Evolutionary conservation across 2,113 vertebrate species (phyloP), one percentile per base, ranked within the genome.

Genomic region (Micronycteris hirsuta): DNA sequence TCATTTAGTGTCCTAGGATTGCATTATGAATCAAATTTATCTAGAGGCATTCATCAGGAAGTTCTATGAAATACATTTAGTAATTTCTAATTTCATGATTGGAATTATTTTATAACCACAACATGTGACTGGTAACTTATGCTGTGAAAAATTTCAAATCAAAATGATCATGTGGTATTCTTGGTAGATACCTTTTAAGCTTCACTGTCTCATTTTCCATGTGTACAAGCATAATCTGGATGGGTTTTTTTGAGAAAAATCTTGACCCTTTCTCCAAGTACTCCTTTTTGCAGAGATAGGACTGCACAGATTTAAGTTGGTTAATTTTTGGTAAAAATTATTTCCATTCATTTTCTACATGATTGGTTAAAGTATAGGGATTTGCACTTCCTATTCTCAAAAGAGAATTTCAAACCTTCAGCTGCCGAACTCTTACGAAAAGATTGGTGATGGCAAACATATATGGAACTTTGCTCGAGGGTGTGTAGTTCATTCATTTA

Each of bases 11-110:
- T 93, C 47, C 31, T 43, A 80, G 68, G 54, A 31, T 63, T 82
- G 43, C 19, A 71, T 73, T 92, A 71, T 74, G 54, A 96, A 95
- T 86, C n/a, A 86, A 73, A 87, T 90, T 86, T 90, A 67, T 93
- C 41, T 87, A 28, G 81, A 92, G 84, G 52, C 31, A 74, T 61
- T 93, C 49, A 52, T 65, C 31, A 87, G 56, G 80, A 96, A 80
- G 36, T 81, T 83, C 38, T 47, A 56, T 74, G 74, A 47, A 89
- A 80, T 73, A 78, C 85, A 85, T 49, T 77, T 96, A 47, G 49
- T 4, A 16, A 45, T 70, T 96, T 89, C 63, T 84, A 52, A 89
- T 24, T 43, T 2, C 10, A 90, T 71, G 13, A 61, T 36, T 86
- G 52, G 86, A 88, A 84, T 15, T 68, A 10, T 76, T 94, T 92